Conservation (phyloP, 2,113 vertebrate genomes). For the Probosciger aterrimus region DNA sequence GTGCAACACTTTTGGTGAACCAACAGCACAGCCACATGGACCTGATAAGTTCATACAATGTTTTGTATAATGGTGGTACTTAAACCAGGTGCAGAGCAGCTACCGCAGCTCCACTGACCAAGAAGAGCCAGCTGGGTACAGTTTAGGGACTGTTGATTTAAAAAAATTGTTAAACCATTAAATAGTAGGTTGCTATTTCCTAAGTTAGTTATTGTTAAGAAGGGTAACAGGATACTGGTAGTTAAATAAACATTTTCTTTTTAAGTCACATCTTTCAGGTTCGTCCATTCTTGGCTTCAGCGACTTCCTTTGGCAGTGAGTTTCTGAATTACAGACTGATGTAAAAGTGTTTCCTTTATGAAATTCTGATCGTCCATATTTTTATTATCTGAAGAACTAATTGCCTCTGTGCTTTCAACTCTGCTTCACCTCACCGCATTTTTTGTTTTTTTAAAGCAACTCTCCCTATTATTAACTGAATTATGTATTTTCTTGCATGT, state of each 20-base stretch:
- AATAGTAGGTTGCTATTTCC: not conserved
- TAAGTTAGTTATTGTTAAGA: not conserved
- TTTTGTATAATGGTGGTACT: not conserved
- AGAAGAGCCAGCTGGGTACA: not conserved
- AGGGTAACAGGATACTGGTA: not conserved
- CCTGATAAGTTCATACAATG: not conserved
- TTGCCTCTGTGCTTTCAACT: not conserved
- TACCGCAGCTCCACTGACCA: not conserved
- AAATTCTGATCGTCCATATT: not conserved
- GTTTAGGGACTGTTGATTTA: not conserved
- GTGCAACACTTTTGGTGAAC: not conserved
- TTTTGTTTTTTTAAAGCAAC: not conserved
- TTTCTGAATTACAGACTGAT: not conserved
- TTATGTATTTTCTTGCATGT: not conserved
- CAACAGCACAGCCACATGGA: not conserved
- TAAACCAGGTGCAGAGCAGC: not conserved
- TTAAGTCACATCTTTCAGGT: not conserved
- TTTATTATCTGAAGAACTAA: not conserved
- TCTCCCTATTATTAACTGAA: not conserved
- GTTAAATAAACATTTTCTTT: not conserved
- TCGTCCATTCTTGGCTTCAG: not conserved
- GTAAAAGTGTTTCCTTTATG: not conserved
- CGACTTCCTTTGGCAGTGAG: not conserved
- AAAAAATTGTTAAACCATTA: not conserved
- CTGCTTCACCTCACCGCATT: not conserved